These are phyloP conservation scores for Cenopis cana DNA, from an alignment of 2,888 invertebrate genomes.

Conservation along the genomic window DNA sequence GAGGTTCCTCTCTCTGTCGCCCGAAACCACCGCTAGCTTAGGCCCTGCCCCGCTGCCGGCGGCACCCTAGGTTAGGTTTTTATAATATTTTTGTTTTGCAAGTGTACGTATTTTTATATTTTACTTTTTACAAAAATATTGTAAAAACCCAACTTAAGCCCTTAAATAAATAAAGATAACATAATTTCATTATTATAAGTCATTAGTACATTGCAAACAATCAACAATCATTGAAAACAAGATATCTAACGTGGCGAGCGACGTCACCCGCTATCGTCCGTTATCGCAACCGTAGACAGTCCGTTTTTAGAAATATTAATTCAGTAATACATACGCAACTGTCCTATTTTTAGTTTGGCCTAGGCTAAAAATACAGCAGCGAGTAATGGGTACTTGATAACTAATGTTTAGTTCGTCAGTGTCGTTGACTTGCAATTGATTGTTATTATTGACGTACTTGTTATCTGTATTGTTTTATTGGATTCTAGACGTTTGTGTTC, in stretches of 20 bases:
- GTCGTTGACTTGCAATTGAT: constrained; percentile 82
- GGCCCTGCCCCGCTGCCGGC: no score
- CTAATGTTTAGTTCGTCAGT: constrained; percentile 73
- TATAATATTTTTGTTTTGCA: no score
- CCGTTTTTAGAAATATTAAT: constrained; percentile 86
- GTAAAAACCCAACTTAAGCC: no score
- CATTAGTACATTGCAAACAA: no score
- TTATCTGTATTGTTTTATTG: constrained; percentile 39
- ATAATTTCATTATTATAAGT: no score
- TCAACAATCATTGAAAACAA: constrained; percentile 63
- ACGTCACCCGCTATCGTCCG: constrained; percentile 77
- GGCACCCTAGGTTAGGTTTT: no score
- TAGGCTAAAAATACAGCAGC: constrained; percentile 82
- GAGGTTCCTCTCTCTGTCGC: no score
- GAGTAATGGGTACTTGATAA: constrained; percentile 81
- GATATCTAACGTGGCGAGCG: constrained; percentile 65
- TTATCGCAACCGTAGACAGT: constrained; percentile 76
- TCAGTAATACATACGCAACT: constrained; percentile 76
- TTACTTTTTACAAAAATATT: no score
- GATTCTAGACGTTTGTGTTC: constrained; percentile 31
- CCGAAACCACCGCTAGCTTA: no score
- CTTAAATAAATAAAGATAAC: no score
- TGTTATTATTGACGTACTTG: constrained; percentile 60
- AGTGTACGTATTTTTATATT: no score
- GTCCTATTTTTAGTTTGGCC: constrained; percentile 83